These are phyloP conservation scores for Doryteuthis pealeii DNA, from an alignment of 1,140 invertebrate genomes.

Conservation along the genomic window DNA sequence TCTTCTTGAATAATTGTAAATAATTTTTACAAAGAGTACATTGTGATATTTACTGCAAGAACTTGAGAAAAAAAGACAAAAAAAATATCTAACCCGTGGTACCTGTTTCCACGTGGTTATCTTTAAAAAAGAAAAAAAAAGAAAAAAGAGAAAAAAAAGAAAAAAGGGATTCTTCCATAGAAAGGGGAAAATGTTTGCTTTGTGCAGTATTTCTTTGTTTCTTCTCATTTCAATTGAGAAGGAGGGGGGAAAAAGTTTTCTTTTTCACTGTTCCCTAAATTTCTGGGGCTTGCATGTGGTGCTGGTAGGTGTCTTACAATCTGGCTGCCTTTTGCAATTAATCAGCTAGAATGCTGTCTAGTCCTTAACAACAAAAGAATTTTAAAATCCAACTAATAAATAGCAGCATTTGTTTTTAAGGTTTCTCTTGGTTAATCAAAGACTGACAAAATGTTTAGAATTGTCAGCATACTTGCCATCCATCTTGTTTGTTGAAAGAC, in stretches of 20 bases:
- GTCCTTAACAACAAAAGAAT: not conserved
- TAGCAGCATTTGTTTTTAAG: not conserved
- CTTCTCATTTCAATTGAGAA: not conserved
- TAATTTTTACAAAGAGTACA: slow-evolving; percentile 9
- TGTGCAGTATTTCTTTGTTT: slow-evolving; percentile 3
- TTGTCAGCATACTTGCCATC: not conserved
- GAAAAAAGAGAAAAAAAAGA: no score
- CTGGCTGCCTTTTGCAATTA: slow-evolving; percentile 5
- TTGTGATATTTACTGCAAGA: slow-evolving; percentile 10
- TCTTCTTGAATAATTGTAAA: slow-evolving; percentile 13
- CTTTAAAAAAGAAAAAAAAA: not conserved
- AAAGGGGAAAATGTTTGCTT: not conserved
- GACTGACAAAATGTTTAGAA: not conserved
- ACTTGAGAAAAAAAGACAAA: not conserved
- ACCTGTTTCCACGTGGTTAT: not conserved
- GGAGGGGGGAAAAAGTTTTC: not conserved
- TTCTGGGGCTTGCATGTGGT: slow-evolving; percentile 5
- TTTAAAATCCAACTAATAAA: not conserved
- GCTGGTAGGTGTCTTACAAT: slow-evolving; percentile 6
- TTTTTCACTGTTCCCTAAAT: not conserved
- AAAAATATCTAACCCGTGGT: not conserved
- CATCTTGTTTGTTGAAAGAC: not conserved
- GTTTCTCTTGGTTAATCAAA: not conserved
- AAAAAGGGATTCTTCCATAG: not conserved
- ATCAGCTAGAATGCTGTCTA: slow-evolving; percentile 1